Evolutionary conservation across 2,888 invertebrate species (phyloP), one percentile per base, ranked within the genome.

Genomic region (Scrobipalpa atriplicella): DNA sequence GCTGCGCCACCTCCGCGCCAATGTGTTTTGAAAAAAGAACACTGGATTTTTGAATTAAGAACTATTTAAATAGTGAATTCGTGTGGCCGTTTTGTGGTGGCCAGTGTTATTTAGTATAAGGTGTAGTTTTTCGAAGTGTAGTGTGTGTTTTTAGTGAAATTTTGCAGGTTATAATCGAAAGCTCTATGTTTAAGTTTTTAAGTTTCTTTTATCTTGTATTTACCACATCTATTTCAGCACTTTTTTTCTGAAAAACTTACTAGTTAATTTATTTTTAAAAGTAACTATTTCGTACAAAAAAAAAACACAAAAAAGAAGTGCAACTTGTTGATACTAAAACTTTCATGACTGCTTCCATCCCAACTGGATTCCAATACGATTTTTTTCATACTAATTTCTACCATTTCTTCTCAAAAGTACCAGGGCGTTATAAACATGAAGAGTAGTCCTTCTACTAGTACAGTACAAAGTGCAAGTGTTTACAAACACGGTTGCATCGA

Each of bases 401-500:
- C 3, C 18, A 13, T 58, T 1, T 9, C 36, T 38, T n/a, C n/a
- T n/a, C 3, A 38, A 58, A 58, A 58, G 36, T 58, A 58, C 36
- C 38, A 36, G 38, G 36, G 36, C 8, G n/a, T 36, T 16, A 58
- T 8, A 16, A 38, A 38, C 36, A 29, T 18, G 13, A n/a, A 62
- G 29, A 29, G 41, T 16, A 39, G 16, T 43, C 41, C 11, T 18
- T 41, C 60, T 21, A 1, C 29, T 19, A 11, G 9, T 29, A 13
- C 41, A 41, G 47, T 47, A 62, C 41, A 63, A 66, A 81, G 78
- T 85, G 86, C 84, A 85, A 82, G 85, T 89, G 92, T 92, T 92
- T 92, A 90, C 90, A 89, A 92, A 92, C 92, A 92, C 70, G 10
- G 61, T 56, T 85, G 89, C 92, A 92, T 92, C 92, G 92, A 92